Base-by-base conservation (phyloP, 2,113 vertebrate genomes). In the Bufo gargarizans region DNA sequence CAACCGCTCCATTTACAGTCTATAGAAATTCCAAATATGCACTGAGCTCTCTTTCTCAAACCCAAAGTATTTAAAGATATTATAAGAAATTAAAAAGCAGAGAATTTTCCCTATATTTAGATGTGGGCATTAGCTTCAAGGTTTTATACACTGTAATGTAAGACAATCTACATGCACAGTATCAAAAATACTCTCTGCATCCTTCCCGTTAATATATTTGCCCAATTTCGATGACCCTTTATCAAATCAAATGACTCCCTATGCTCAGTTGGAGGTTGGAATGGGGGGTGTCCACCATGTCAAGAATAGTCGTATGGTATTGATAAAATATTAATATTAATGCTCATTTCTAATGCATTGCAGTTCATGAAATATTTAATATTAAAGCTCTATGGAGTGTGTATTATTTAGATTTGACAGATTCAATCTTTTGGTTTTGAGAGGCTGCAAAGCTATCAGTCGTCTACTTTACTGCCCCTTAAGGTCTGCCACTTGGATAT, bases 301-400 rank as follows among this genome's bases (percentile, higher is more conserved):
- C 71, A 74, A 49, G 12, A 49, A 47, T 74, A 19, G 43, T 74
- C 19, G 71, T 74, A 72, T 45, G 9, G 43, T 43, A 72, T 16
- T 45, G 12, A 72, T 74, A 49, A 74, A 74, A 74, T 74, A 74
- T 74, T 74, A 16, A 74, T 74, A 74, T 74, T 74, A 16, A 74
- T 74, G 10, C 45, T 74, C 71, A 74, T 74, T 74, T 19, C 47
- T 76, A 50, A 76, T 76, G 47, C 72, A 76, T 76, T 19, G 16
- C 71, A 74, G 16, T 19, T 16, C 45, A 74, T 74, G 6, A 74
- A 76, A 76, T 50, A 49, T 76, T 76, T 20, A 76, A 19, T 76
- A 20, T 8, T 3, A 47, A 6, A 19, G 16, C 47, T 76, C 45
- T 76, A 50, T 76, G 45, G 72, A 76, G 72, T 20, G 33, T 19